A percentile compares a stretch with the other conserved stretches of the same genome.
Evolutionary conservation across 2,113 vertebrate species (phyloP).

Genomic region (Progne subis): DNA sequence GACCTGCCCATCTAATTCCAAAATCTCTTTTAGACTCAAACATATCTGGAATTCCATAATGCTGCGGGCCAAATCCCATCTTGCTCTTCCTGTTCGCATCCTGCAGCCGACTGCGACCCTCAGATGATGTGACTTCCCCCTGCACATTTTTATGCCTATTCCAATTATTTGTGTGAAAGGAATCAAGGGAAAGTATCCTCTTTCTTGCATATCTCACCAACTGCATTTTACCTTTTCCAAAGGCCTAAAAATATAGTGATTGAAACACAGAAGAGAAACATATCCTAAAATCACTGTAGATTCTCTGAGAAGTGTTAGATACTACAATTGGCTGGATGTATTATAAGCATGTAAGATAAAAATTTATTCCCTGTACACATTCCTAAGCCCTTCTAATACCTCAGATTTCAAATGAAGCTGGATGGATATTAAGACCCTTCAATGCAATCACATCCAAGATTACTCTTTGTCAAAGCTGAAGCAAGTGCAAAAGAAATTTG

Average conservation of each 20-base stretch:
- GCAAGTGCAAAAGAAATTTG: background rate
- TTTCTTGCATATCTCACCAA: background rate
- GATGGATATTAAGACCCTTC: background rate
- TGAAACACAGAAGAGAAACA: background rate
- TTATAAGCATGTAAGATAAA: background rate
- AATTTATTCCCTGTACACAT: background rate
- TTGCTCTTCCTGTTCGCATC: background rate
- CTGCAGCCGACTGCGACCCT: background rate
- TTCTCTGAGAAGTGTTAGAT: background rate
- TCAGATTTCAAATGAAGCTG: background rate
- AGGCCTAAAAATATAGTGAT: background rate
- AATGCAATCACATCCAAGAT: background rate
- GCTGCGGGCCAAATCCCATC: background rate
- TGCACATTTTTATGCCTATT: background rate
- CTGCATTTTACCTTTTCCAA: background rate
- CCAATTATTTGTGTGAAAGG: background rate
- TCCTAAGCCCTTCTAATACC: background rate
- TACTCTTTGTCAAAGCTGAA: background rate
- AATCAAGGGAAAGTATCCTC: background rate
- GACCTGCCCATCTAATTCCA: background rate
- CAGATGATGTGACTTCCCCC: rapidly evolving
- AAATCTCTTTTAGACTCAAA: background rate
- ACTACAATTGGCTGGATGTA: background rate
- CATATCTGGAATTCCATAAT: background rate
- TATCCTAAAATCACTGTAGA: background rate